Evolutionary conservation across 2,797 vertebrate species (phyloP), one percentile per base, ranked within the genome.

Genomic region (Muraenolepis orangiensis): DNA sequence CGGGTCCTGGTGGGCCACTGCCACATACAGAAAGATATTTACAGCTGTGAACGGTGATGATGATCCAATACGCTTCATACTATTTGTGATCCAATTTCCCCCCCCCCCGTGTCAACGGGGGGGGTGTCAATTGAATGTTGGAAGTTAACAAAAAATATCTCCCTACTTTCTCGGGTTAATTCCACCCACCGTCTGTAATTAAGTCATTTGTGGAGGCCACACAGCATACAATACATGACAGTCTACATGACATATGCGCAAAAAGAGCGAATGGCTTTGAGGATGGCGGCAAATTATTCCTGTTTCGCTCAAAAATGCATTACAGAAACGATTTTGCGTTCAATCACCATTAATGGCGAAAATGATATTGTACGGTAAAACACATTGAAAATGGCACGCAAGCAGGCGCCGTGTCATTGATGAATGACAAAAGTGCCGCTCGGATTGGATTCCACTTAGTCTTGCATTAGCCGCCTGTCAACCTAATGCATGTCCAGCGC

Each of bases 1-100:
- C 18, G 94, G 94, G 79, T 98, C 97, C 87, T 94, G 95, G 81
- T 94, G 92, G 86, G 93, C 89, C 73, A 87, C 96, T 98, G 92
- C 66, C n/a, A 20, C 18, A 57, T 6, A 57, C 51, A 57, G 23
- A n/a, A 20, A n/a, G 5, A 51, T n/a, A 20, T 51, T 51, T n/a
- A 51, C 2, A 23, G 51, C 8, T 23, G 51, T 23, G 20, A 18
- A 8, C 20, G 5, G 20, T 23, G 20, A 46, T 14, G 42, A 46
- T 4, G 42, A 46, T 46, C 42, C 42, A 46, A 46, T 18, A 46
- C 16, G 14, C 42, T 14, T 46, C 42, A 46, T 46, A 46, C 42
- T 4, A 20, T 14, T n/a, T n/a, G 3, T 20, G 16, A 57, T 57
- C 6, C 20, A 57, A 57, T 10, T 4, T 20, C 20, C 4, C 20